Conservation (phyloP, 2,888 invertebrate species). For the Scaptomyza polygonia region DNA sequence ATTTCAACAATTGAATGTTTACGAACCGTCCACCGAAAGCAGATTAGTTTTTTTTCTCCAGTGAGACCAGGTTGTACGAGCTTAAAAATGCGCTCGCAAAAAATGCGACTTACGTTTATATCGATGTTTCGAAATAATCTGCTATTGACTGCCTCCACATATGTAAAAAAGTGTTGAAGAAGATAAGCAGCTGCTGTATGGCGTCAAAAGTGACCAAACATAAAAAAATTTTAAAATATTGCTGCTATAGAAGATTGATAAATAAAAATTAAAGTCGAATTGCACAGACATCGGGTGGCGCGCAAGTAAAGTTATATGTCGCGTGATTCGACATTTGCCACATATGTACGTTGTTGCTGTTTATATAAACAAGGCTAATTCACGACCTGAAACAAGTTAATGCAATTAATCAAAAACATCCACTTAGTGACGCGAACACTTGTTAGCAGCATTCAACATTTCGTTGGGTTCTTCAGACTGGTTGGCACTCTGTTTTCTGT, state of each 20-base stretch:
- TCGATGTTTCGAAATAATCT: constrained; percentile 1
- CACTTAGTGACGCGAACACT: constrained; percentile 36
- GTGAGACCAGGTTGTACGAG: constrained; percentile 36
- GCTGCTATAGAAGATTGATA: constrained; percentile 1
- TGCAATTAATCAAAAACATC: constrained; percentile 62
- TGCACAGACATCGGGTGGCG: constrained; percentile 1
- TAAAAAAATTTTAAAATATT: not conserved
- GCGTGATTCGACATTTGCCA: constrained; percentile 4
- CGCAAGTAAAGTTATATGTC: constrained; percentile 35
- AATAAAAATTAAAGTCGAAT: constrained; percentile 9
- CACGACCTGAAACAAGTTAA: constrained; percentile 63
- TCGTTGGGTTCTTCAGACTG: constrained; percentile 46
- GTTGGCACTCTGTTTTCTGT: constrained; percentile 14
- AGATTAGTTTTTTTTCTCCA: constrained; percentile 49
- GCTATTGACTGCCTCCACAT: constrained; percentile 7
- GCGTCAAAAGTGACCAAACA: not conserved
- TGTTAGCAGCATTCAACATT: constrained; percentile 48
- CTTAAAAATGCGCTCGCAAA: constrained; percentile 3
- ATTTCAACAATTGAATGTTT: constrained; percentile 65
- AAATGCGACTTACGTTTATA: not conserved
- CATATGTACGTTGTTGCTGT: constrained; percentile 19
- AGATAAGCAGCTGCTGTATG: not conserved
- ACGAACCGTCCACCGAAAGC: constrained; percentile 58
- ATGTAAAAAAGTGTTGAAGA: constrained; percentile 1
- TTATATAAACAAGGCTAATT: constrained; percentile 63